Percentiles rank a stretch among this genome's conserved stretches.
Conservation (phyloP, 2,113 vertebrate species). For the Cinclus cinclus region DNA sequence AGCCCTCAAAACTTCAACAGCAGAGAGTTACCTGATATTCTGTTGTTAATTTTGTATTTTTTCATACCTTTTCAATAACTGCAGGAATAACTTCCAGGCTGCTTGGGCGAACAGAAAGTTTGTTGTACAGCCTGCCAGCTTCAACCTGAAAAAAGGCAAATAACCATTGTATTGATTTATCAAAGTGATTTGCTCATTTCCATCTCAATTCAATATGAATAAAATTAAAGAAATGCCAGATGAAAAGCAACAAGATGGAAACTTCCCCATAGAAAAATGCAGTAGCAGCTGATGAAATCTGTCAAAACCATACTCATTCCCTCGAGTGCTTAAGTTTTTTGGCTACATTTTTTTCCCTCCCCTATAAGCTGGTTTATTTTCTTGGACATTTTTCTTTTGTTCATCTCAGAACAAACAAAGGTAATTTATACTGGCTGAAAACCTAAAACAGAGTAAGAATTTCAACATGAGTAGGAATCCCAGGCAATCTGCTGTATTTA, state of each 20-base stretch:
- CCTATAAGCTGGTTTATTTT: neutral
- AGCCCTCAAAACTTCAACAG: neutral
- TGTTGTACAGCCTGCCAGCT: constrained; percentile 91
- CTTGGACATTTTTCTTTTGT: neutral
- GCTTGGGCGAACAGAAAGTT: constrained; percentile 88
- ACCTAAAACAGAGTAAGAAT: neutral
- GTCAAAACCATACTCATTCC: neutral
- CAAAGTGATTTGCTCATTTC: neutral
- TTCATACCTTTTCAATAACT: constrained; percentile 90
- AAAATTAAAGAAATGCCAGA: neutral
- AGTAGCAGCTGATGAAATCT: neutral
- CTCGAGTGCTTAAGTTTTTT: rapidly evolving
- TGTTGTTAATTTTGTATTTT: neutral
- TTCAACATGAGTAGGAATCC: neutral
- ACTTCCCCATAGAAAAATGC: neutral
- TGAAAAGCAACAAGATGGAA: neutral
- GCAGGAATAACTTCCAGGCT: constrained; percentile 86
- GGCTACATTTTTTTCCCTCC: rapidly evolving
- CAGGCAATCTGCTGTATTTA: neutral
- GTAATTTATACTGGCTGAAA: neutral
- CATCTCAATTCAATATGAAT: neutral
- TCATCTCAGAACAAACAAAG: neutral
- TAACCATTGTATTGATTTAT: neutral
- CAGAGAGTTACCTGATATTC: neutral
- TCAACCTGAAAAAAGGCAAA: constrained; percentile 82